Percentiles rank a stretch among this genome's conserved stretches.
Conservation (phyloP, 2,113 vertebrate species). For the Cyphomyrus plagiostoma region DNA sequence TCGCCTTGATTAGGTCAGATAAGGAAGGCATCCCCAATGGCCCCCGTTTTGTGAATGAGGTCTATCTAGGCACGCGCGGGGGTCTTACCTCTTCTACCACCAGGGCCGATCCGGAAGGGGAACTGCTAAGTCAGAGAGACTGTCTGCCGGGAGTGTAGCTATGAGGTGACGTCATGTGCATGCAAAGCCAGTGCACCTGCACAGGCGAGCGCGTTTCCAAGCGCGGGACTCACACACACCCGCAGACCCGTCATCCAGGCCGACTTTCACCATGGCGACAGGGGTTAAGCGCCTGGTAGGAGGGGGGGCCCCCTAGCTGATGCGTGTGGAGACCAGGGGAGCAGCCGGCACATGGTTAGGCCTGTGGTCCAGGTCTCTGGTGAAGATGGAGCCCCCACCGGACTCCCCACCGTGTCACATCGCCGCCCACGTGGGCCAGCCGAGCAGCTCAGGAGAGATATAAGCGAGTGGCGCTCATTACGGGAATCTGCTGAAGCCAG, state of each 20-base stretch:
- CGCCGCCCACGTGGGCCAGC: neutral
- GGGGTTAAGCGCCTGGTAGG: neutral
- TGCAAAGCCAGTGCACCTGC: neutral
- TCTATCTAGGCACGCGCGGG: neutral
- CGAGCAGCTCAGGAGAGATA: neutral
- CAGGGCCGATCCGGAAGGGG: neutral
- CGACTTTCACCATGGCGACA: neutral
- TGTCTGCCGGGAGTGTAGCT: neutral
- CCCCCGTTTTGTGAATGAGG: neutral
- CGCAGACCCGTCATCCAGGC: neutral
- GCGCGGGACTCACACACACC: neutral
- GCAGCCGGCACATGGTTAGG: neutral
- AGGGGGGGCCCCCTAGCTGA: neutral
- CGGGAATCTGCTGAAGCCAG: neutral
- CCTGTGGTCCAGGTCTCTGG: neutral
- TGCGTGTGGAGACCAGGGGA: neutral
- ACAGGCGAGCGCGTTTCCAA: neutral
- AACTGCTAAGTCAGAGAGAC: neutral
- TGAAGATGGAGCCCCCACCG: neutral
- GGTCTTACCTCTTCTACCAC: neutral
- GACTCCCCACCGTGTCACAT: neutral
- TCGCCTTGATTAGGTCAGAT: constrained; percentile 23
- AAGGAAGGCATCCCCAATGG: constrained; percentile 14
- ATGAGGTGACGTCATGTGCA: neutral
- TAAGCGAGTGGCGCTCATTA: neutral